Base-by-base conservation (phyloP, 2,113 vertebrate genomes). In the Suricata suricatta region DNA sequence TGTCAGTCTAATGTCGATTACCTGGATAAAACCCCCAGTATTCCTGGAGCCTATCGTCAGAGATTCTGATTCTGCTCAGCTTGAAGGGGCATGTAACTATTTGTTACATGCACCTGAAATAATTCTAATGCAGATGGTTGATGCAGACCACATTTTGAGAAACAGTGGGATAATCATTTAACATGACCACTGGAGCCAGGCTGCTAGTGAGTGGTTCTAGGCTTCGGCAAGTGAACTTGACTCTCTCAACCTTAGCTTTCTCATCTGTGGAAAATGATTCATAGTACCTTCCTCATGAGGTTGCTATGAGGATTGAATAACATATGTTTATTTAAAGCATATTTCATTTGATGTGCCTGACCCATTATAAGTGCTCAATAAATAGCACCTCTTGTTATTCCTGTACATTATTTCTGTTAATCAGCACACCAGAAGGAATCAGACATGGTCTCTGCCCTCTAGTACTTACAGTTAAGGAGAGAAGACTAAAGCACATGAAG, bases 231-330 rank as follows among this genome's bases (percentile, higher is more conserved):
- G 41, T 83, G 60, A 84, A 16, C 17, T 88, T 82, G 69, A 9
- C 16, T 86, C 50, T 60, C 14, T 69, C 88, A 95, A 94, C 63
- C 21, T 85, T 11, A 57, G 16, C 94, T 91, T 95, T 69, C 47
- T 85, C 33, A 52, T 89, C 85, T 95, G 21, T 93, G n/a, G 90
- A 95, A 93, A 82, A 96, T 83, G 72, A 72, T 83, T 85, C 76
- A 89, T 15, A 82, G 16, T 66, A 57, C 23, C 10, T 86, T 31
- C 35, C 25, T 91, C 38, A 50, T 10, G 5, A 93, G 31, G 66
- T 63, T 96, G 29, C 66, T 85, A 9, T 92, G 71, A 63, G 31
- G 19, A 86, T 38, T 90, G 54, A 54, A 71, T 81, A 52, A 27
- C 11, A 88, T 72, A n/a, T 57, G n/a, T 50, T 68, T 68, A 86